These are phyloP conservation scores for Syrphus vitripennis DNA, from an alignment of 2,888 invertebrate species.

Conservation along the genomic window DNA sequence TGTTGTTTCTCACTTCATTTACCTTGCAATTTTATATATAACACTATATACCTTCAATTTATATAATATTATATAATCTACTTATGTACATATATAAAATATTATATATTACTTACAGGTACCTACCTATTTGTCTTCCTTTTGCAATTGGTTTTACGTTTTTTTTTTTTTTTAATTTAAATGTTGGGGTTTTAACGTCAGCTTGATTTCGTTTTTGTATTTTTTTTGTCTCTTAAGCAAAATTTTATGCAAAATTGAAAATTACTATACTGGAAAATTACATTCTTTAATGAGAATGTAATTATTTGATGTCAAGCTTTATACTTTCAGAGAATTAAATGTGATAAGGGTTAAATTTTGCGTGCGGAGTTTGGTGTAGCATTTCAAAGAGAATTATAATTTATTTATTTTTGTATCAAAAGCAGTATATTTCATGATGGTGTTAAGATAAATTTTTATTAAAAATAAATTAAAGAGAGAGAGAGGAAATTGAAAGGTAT, in stretches of 20 bases:
- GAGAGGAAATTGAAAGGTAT: no score
- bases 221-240: conserved; percentile 2
- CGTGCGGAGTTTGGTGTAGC: not conserved
- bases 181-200: not conserved
- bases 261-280: conserved; percentile 49
- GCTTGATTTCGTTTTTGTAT: not conserved
- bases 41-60: not conserved
- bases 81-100: not conserved
- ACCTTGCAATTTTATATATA: no score
- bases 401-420: not conserved
- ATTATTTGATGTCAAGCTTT: conserved; percentile 54
- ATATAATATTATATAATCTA: not conserved
- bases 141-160: not conserved
- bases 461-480: no score
- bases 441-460: not conserved
- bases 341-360: not conserved
- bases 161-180: not conserved
- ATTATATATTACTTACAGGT: not conserved
- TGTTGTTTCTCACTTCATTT: not conserved
- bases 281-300: conserved; percentile 53
- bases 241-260: conserved; percentile 43
- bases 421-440: not conserved
- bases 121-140: not conserved
- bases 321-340: conserved; percentile 11
- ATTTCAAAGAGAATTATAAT: not conserved